Conservation (phyloP, 64 coral and sea anemone genomes). For the Actinia tenebrosa region DNA sequence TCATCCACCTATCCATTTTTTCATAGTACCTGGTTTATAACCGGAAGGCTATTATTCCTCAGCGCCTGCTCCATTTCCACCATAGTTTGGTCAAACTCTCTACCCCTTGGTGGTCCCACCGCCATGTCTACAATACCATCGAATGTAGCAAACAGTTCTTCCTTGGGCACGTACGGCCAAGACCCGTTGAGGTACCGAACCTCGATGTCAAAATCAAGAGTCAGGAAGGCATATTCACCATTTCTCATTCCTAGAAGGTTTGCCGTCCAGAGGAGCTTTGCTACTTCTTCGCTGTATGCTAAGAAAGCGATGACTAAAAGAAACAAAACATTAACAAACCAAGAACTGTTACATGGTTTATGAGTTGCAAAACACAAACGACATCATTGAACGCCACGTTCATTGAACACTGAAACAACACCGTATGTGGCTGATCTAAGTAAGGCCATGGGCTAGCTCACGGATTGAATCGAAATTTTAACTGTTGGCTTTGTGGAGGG, state of each 20-base stretch:
- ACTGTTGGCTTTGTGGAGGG: too few relatives aligned
- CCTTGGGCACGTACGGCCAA: conserved; percentile 40
- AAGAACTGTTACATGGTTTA: too few relatives aligned
- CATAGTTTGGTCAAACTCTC: not conserved
- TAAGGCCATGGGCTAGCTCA: too few relatives aligned
- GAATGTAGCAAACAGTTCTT: conserved; percentile 60
- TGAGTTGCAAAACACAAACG: too few relatives aligned
- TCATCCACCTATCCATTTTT: not conserved
- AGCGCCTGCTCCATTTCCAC: conserved; percentile 14
- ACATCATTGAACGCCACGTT: too few relatives aligned
- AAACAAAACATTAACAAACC: not conserved
- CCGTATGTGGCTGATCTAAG: too few relatives aligned
- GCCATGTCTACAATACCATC: conserved; percentile 76
- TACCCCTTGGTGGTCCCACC: conserved; percentile 34
- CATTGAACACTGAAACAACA: too few relatives aligned
- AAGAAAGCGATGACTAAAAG: conserved; percentile 67
- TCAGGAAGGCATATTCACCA: conserved; percentile 72
- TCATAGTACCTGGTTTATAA: conserved; percentile 20
- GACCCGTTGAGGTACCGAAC: conserved; percentile 1
- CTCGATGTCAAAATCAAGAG: conserved; percentile 66
- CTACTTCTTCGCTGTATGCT: conserved; percentile 46
- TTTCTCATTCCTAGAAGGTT: conserved; percentile 67
- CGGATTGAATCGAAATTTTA: too few relatives aligned
- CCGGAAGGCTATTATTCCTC: conserved; percentile 35
- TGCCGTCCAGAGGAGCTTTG: conserved; percentile 63